Conservation (phyloP, 1,140 invertebrate species). For the Leptonema lineaticorne region DNA sequence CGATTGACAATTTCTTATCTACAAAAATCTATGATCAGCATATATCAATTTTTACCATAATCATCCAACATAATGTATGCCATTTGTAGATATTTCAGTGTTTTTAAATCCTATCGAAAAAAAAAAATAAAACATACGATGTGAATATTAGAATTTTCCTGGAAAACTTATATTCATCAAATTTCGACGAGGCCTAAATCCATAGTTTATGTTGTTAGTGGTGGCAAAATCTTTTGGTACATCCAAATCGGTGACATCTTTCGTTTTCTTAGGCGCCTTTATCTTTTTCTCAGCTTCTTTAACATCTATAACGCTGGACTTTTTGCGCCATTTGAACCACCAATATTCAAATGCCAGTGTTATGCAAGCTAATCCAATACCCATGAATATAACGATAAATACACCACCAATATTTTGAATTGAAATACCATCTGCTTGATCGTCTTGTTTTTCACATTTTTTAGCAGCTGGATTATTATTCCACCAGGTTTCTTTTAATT, state of each 20-base stretch:
- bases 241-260: conserved; percentile 21
- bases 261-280: conserved; percentile 27
- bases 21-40: too few species aligned
- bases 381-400: conserved; percentile 94
- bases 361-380: conserved; percentile 86
- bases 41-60: too few species aligned
- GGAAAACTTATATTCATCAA: conserved; percentile 36
- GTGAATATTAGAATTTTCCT: conserved; percentile 35
- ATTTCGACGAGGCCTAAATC: conserved; percentile 36
- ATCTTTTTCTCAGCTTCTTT: conserved; percentile 47
- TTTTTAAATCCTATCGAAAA: too few species aligned
- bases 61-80: too few species aligned
- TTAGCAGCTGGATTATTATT: conserved; percentile 76
- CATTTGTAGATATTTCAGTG: too few species aligned
- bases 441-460: conserved; percentile 83
- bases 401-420: conserved; percentile 97
- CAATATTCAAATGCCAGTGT: conserved; percentile 94
- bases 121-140: neutral
- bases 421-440: conserved; percentile 94
- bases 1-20: too few species aligned
- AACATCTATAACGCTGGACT: conserved; percentile 60
- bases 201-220: conserved; percentile 27
- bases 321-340: conserved; percentile 81
- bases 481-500: conserved; percentile 96
- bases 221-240: neutral